These are phyloP conservation scores for Sinocyclocheilus rhinocerous DNA, from an alignment of 2,113 vertebrate genomes.

Conservation along the genomic window DNA sequence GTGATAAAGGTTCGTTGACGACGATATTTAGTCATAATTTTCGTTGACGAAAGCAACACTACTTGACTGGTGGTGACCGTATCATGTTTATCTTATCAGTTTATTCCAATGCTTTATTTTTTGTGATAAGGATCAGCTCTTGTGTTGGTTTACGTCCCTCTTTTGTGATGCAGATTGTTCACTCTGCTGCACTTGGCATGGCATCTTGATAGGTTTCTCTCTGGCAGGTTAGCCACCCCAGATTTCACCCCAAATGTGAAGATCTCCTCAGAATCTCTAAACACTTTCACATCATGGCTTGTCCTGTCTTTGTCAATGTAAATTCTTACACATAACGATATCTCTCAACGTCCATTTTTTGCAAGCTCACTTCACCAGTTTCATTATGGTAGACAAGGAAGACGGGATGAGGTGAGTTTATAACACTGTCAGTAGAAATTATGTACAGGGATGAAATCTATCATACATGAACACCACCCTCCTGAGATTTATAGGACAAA, in stretches of 20 bases:
- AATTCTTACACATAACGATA: background rate
- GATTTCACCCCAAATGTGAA: too few species aligned
- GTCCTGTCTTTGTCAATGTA: background rate
- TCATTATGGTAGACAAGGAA: background rate
- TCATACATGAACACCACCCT: background rate
- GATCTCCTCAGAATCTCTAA: background rate
- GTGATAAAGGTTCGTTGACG: too few species aligned
- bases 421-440: background rate
- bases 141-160: background rate
- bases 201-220: background rate
- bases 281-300: background rate
- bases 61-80: background rate
- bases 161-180: background rate
- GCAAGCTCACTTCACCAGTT: background rate
- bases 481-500: background rate
- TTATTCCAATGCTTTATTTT: background rate
- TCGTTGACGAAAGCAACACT: too few species aligned
- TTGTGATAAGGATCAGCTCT: background rate
- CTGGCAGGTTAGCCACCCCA: background rate
- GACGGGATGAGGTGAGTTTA: background rate
- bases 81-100: background rate
- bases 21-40: too few species aligned
- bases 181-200: background rate
- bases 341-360: background rate
- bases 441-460: background rate